Percentiles rank a stretch among this genome's conserved stretches.
Conservation (phyloP, 64 coral and sea anemone genomes). For the Dendrophyllia cribrosa region DNA sequence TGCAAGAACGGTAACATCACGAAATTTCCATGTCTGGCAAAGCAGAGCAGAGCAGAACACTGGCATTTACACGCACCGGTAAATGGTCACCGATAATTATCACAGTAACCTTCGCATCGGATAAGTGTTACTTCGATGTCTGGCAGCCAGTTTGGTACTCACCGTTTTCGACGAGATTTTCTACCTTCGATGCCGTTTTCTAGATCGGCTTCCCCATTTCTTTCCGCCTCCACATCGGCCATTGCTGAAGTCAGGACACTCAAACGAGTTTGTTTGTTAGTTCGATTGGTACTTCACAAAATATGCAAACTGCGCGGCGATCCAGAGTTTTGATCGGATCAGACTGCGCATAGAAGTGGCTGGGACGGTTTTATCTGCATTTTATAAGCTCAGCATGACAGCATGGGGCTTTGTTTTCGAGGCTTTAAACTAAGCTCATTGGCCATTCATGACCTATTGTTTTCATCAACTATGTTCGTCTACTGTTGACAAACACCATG, state of each 20-base stretch:
- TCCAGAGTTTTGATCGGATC: background rate
- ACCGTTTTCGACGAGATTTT: constrained; percentile 12
- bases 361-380: background rate
- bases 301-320: background rate
- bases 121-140: background rate
- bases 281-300: background rate
- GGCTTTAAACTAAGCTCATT: background rate
- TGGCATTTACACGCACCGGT: background rate
- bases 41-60: background rate
- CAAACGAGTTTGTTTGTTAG: background rate
- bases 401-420: background rate
- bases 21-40: background rate
- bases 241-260: background rate
- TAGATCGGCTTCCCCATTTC: background rate
- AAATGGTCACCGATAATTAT: background rate
- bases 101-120: background rate
- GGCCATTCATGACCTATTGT: background rate
- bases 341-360: background rate
- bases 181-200: background rate
- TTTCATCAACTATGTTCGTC: background rate
- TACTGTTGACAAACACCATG: background rate
- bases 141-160: background rate
- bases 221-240: background rate
- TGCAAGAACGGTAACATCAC: background rate
- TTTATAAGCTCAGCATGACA: background rate